Conservation (phyloP, 2,113 vertebrate genomes). For the Rhea americana region DNA sequence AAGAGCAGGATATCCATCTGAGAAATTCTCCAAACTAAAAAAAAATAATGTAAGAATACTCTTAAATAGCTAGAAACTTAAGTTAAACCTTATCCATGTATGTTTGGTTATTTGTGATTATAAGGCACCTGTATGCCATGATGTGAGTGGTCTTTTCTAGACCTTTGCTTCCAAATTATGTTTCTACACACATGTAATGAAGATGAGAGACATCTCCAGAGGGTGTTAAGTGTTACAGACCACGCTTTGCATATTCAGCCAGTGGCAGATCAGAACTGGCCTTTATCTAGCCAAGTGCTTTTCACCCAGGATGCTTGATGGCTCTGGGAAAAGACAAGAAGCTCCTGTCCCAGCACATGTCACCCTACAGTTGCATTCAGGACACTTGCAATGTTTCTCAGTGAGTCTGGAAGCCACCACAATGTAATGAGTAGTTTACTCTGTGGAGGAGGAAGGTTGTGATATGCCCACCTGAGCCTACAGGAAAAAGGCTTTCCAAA, state of each 20-base stretch:
- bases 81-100: neutral
- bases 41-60: neutral
- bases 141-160: neutral
- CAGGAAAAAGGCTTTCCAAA: neutral
- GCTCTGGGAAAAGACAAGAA: neutral
- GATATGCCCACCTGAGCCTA: neutral
- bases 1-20: neutral
- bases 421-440: neutral
- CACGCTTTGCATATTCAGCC: neutral
- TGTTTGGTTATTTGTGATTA: neutral
- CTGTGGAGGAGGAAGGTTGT: accelerated
- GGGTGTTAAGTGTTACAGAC: neutral
- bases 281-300: neutral
- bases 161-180: neutral
- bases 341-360: neutral
- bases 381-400: neutral
- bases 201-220: neutral
- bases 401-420: neutral
- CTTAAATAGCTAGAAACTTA: neutral
- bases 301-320: neutral
- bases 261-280: neutral
- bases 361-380: neutral
- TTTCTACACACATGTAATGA: neutral
- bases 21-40: neutral
- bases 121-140: neutral